These are phyloP conservation scores for Poliocrania exsul DNA, from an alignment of 2,797 vertebrate species.

Conservation along the genomic window DNA sequence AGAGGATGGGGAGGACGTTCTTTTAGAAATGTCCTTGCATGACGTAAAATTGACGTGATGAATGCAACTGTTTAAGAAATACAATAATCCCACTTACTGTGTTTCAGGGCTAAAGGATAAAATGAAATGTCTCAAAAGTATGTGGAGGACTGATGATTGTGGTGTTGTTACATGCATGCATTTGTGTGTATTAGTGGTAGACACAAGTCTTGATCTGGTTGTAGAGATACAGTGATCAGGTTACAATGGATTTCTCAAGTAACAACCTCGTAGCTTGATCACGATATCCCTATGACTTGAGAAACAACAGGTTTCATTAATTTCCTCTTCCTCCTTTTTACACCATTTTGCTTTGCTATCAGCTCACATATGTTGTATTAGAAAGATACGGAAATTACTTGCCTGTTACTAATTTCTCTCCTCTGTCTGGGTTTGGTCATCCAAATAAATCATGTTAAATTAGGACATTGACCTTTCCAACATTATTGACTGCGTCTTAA, in stretches of 20 bases:
- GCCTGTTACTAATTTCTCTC: not conserved
- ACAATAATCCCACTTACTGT: conserved; percentile 47
- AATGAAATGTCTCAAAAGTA: conserved; percentile 81
- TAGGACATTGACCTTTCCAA: not conserved
- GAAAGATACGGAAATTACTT: not conserved
- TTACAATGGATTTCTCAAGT: conserved; percentile 70
- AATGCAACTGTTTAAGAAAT: not conserved
- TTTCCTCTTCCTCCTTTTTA: not conserved
- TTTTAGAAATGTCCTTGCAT: not conserved
- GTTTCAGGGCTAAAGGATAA: conserved; percentile 82
- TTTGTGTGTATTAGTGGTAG: conserved; percentile 38
- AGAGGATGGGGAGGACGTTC: not conserved
- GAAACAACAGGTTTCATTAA: not conserved
- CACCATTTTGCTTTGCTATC: not conserved
- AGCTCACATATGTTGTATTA: not conserved
- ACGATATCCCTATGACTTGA: conserved; percentile 71
- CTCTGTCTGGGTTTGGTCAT: not conserved
- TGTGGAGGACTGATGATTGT: conserved; percentile 53
- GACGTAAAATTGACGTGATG: not conserved
- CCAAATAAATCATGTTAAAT: not conserved
- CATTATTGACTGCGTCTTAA: not conserved
- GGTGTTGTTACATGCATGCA: conserved; percentile 60
- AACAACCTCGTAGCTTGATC: conserved; percentile 72
- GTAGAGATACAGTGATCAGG: conserved; percentile 77
- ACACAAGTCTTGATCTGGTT: conserved; percentile 57